Conservation (phyloP, 2,113 vertebrate species). For the Callaeas wilsoni region DNA sequence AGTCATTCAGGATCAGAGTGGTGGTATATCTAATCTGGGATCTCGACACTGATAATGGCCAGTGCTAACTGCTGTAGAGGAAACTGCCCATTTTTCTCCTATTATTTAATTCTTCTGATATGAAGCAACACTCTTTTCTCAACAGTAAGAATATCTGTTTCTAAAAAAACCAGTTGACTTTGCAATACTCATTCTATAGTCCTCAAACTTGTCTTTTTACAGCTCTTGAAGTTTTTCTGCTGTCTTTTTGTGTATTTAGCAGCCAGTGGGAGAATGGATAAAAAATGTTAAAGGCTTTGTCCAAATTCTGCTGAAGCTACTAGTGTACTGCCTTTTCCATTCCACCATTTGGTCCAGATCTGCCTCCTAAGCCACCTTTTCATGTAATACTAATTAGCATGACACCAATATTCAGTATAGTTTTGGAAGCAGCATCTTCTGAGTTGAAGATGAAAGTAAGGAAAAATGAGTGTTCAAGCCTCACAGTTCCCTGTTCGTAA, state of each 20-base stretch:
- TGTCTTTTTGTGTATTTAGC: not conserved
- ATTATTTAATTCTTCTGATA: not conserved
- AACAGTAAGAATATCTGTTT: not conserved
- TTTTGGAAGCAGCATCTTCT: not conserved
- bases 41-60: not conserved
- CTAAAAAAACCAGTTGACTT: not conserved
- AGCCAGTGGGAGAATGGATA: not conserved
- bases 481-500: not conserved
- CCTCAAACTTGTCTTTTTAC: not conserved
- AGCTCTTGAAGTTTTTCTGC: not conserved
- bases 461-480: not conserved
- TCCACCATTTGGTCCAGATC: not conserved
- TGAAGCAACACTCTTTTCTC: not conserved
- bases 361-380: not conserved
- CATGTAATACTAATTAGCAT: not conserved
- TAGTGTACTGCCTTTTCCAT: not conserved
- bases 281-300: not conserved
- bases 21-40: not conserved
- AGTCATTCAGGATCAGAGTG: not conserved
- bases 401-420: not conserved
- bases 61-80: not conserved
- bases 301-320: not conserved
- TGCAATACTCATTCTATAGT: not conserved
- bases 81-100: not conserved
- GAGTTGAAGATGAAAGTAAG: not conserved